phyloP scores from a whole-genome alignment of 1,140 invertebrate species.

The Drosophila neocordata region DNA sequence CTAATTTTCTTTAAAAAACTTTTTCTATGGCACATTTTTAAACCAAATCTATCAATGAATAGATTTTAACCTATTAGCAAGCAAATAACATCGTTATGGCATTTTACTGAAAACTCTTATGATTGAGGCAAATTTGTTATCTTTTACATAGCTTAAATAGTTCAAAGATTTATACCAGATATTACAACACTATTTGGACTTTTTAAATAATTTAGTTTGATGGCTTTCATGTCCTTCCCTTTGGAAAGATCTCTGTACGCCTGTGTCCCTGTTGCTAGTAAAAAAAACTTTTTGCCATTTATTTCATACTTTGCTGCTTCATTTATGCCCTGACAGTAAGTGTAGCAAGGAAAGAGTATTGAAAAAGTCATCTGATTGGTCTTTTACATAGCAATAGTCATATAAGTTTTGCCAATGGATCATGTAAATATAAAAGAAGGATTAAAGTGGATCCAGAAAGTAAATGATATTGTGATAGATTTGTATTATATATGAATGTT shows the following conservation, averaged over 20 bases:
- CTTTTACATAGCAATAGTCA: background rate
- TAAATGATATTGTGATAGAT: no score
- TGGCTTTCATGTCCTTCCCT: background rate
- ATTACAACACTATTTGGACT: no score
- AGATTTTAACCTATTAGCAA: no score
- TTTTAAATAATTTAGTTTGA: no score
- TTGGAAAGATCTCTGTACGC: background rate
- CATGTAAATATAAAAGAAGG: background rate
- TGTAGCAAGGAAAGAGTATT: background rate
- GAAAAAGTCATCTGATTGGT: background rate
- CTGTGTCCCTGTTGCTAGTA: conserved; percentile 18
- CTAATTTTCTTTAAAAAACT: no score
- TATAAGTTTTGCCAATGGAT: background rate
- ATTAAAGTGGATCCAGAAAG: background rate
- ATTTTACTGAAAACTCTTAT: no score
- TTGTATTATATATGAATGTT: background rate
- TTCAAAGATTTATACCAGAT: no score
- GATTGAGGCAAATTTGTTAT: no score
- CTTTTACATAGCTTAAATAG: no score
- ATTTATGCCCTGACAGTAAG: background rate
- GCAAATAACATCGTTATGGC: no score
- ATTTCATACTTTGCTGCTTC: conserved; percentile 21
- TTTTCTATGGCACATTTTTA: no score
- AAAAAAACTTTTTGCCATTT: conserved; percentile 35
- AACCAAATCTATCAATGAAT: no score